Evolutionary conservation across 30 jellyfish, hydroid and myxozoan genomes (phyloP).

Genomic region (Hydractinia echinata): DNA sequence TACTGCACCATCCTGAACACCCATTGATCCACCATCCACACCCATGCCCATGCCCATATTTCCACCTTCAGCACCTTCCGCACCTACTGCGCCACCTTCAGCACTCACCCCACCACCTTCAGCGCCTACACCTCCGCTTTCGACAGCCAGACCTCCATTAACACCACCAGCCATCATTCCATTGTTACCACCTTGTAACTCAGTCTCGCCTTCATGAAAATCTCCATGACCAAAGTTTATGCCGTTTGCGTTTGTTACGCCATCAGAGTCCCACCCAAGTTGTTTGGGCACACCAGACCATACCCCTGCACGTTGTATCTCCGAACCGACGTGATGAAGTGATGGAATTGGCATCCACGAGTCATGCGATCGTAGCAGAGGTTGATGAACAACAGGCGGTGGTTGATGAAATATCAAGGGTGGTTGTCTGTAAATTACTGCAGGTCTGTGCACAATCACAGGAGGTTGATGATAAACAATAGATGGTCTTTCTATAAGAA

Average conservation of each 20-base stretch:
- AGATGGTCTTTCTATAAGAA: slow-evolving; percentile 83
- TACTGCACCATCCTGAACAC: slow-evolving; percentile 8
- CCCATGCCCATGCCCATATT: slow-evolving; percentile 10
- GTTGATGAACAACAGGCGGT: slow-evolving; percentile 89
- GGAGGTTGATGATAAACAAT: slow-evolving; percentile 97
- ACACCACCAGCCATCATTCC: slow-evolving; percentile 18
- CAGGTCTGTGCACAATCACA: slow-evolving; percentile 92
- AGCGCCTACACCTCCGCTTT: neutral
- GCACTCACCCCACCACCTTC: too few relatives aligned
- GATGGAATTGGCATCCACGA: slow-evolving; percentile 54
- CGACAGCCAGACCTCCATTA: neutral
- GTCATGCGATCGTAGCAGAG: slow-evolving; percentile 67
- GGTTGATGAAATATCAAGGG: slow-evolving; percentile 93
- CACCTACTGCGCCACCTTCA: neutral
- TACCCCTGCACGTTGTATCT: slow-evolving; percentile 56
- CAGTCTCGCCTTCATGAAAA: slow-evolving; percentile 27
- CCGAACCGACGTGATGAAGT: slow-evolving; percentile 55
- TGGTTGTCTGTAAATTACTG: slow-evolving; percentile 84
- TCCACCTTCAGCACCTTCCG: neutral
- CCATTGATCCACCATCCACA: slow-evolving; percentile 6
- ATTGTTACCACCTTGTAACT: slow-evolving; percentile 24
- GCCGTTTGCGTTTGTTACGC: slow-evolving; percentile 24
- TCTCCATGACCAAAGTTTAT: slow-evolving; percentile 43
- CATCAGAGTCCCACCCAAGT: slow-evolving; percentile 42
- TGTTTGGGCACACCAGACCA: slow-evolving; percentile 55